These are phyloP conservation scores for Pitangus sulphuratus DNA, from an alignment of 2,797 vertebrate species.

Conservation along the genomic window DNA sequence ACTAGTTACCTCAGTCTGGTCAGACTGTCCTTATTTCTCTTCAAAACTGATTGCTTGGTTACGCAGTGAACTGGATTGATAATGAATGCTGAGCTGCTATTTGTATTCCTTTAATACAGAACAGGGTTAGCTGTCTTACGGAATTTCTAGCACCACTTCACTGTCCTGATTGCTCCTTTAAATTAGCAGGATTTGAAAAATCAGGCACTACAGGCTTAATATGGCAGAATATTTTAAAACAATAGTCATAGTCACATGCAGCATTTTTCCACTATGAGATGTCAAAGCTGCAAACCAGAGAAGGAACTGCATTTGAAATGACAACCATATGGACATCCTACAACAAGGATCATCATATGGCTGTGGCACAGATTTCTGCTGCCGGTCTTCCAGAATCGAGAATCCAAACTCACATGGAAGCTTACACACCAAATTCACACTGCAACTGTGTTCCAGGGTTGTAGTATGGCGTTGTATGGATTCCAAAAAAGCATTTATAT, in stretches of 20 bases:
- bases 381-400: not conserved
- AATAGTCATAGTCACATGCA: not conserved
- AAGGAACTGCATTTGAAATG: not conserved
- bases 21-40: not conserved
- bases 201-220: not conserved
- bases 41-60: not conserved
- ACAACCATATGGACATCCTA: not conserved
- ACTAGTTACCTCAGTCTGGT: not conserved
- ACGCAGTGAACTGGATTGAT: not conserved
- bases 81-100: not conserved
- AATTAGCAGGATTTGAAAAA: constrained; percentile 6
- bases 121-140: not conserved
- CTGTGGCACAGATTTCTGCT: not conserved
- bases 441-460: not conserved
- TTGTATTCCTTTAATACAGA: not conserved
- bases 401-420: not conserved
- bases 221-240: not conserved
- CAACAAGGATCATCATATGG: fast-evolving
- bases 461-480: fast-evolving
- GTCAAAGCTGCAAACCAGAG: not conserved
- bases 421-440: not conserved
- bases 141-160: not conserved
- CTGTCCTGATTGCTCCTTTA: not conserved
- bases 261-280: not conserved
- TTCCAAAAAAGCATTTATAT: not conserved